phyloP scores from a whole-genome alignment of 2,797 vertebrate species.

The Lophotriccus pileatus region DNA sequence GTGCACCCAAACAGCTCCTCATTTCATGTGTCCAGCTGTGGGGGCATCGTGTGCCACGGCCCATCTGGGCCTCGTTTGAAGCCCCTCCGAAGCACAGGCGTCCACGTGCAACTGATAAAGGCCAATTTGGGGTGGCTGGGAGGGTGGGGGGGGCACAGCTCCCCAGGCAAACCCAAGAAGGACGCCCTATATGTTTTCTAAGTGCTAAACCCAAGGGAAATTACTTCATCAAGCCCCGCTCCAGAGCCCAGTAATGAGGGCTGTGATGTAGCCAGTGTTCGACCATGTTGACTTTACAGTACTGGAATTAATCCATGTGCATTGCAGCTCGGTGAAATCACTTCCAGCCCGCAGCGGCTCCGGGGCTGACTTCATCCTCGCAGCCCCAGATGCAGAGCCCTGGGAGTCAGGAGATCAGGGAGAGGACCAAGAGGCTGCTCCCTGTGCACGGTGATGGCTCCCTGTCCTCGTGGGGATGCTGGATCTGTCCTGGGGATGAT shows the following conservation, averaged over 20 bases:
- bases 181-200: constrained; percentile 78
- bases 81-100: constrained; percentile 53
- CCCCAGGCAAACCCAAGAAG: constrained; percentile 54
- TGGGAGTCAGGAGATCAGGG: neutral
- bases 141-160: neutral
- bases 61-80: constrained; percentile 74
- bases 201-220: constrained; percentile 86
- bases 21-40: constrained; percentile 51
- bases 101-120: constrained; percentile 79
- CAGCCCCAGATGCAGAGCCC: constrained; percentile 76
- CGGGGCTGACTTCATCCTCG: constrained; percentile 80
- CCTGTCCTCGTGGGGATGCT: neutral
- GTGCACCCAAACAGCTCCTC: constrained; percentile 34
- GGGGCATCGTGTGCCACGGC: constrained; percentile 60
- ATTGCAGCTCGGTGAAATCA: constrained; percentile 86
- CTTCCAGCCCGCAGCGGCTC: constrained; percentile 80
- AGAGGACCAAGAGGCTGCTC: constrained; percentile 25
- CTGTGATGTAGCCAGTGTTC: constrained; percentile 72
- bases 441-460: neutral
- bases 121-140: constrained; percentile 51
- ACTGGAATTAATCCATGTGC: constrained; percentile 86
- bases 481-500: neutral
- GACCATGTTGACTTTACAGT: constrained; percentile 85
- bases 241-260: constrained; percentile 75
- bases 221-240: constrained; percentile 86